These are phyloP conservation scores for Dysmachus trigonus DNA, from an alignment of 2,888 invertebrate genomes.

Conservation along the genomic window DNA sequence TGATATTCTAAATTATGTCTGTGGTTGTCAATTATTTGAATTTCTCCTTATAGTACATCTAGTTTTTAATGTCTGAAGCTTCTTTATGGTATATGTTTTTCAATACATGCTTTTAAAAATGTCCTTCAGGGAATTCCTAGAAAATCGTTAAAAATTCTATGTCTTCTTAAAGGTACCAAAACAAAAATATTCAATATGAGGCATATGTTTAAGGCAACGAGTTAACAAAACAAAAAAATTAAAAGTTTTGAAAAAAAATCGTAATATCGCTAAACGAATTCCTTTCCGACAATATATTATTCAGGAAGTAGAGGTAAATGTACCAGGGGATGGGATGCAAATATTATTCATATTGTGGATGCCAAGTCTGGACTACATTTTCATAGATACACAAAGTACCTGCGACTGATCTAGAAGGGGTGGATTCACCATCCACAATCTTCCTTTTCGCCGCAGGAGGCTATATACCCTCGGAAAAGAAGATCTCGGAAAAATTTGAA, in stretches of 20 bases:
- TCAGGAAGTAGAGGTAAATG: background rate
- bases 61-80: no score
- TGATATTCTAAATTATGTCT: no score
- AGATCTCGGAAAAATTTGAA: slow-evolving; percentile 12
- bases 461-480: background rate
- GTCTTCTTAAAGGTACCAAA: background rate
- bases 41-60: no score
- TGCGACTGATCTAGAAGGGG: background rate
- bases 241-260: background rate
- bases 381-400: background rate
- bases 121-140: no score
- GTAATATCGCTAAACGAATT: background rate
- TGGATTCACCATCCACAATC: background rate
- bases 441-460: background rate
- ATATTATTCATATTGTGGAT: background rate
- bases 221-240: background rate
- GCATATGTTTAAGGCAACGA: background rate
- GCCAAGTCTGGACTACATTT: background rate
- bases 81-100: no score
- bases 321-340: background rate
- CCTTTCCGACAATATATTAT: background rate
- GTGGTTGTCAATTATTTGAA: no score
- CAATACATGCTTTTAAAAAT: background rate
- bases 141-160: no score
- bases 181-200: background rate